These are phyloP conservation scores for Tyrophagus putrescentiae DNA, from an alignment of 1,140 invertebrate genomes.

Conservation along the genomic window DNA sequence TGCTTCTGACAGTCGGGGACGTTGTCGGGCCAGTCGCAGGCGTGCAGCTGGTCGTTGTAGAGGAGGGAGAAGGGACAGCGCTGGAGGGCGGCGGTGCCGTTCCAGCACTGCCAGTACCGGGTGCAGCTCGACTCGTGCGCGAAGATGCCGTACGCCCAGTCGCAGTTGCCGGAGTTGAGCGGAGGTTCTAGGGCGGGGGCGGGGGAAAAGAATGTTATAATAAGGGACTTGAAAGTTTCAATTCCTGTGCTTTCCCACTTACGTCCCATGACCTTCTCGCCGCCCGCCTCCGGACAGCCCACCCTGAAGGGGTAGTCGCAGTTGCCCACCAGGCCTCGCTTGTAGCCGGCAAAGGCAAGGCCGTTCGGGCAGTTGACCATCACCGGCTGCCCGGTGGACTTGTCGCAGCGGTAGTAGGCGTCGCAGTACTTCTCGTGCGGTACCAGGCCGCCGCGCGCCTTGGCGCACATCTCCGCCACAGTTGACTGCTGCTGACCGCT, in stretches of 20 bases:
- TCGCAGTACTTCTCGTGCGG: constrained; percentile 30
- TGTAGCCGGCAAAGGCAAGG: constrained; percentile 68
- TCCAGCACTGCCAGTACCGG: constrained; percentile 85
- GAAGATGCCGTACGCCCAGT: constrained; percentile 82
- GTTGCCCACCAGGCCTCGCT: constrained; percentile 32
- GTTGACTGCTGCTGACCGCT: too few relatives aligned
- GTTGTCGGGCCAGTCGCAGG: constrained; percentile 83
- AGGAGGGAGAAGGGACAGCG: constrained; percentile 75
- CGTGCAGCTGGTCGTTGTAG: constrained; percentile 73
- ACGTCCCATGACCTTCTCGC: constrained; percentile 22
- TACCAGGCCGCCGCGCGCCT: constrained; percentile 21
- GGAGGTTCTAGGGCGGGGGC: constrained; percentile 53
- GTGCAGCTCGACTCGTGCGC: constrained; percentile 82
- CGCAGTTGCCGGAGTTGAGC: constrained; percentile 66
- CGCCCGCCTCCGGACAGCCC: constrained; percentile 26
- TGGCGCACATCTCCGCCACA: too few relatives aligned
- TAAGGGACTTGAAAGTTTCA: neutral
- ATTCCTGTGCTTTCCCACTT: constrained; percentile 16
- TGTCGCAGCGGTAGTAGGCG: constrained; percentile 47
- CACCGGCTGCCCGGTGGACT: constrained; percentile 25
- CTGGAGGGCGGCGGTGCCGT: constrained; percentile 76
- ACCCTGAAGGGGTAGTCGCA: constrained; percentile 30
- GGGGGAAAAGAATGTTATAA: neutral
- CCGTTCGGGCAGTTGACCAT: constrained; percentile 58
- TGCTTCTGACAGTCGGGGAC: constrained; percentile 82